These are phyloP conservation scores for Drosophila tsacasi DNA, from an alignment of 1,140 invertebrate genomes.

Conservation along the genomic window DNA sequence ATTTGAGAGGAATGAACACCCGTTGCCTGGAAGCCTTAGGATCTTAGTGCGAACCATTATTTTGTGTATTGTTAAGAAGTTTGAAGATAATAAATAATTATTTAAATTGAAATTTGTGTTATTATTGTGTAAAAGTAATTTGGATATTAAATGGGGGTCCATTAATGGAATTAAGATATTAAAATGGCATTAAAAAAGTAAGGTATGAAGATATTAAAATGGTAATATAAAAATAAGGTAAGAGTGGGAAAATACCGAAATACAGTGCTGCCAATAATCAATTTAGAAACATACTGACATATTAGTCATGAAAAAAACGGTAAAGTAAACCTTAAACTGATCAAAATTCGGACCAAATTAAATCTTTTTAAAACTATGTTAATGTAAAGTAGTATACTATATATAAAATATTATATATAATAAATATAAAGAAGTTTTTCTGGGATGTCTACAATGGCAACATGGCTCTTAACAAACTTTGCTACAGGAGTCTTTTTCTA, in stretches of 20 bases:
- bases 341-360: background rate
- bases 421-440: too few species aligned
- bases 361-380: background rate
- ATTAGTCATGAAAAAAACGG: background rate
- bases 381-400: too few species aligned
- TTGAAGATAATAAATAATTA: slow-evolving; percentile 35
- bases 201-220: background rate
- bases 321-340: background rate
- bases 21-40: slow-evolving; percentile 76
- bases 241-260: background rate
- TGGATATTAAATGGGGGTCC: too few species aligned
- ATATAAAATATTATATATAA: too few species aligned
- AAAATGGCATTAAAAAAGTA: background rate
- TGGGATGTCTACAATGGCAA: too few species aligned
- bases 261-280: background rate
- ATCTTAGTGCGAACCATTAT: slow-evolving; percentile 29
- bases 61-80: slow-evolving; percentile 38
- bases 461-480: too few species aligned
- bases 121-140: background rate
- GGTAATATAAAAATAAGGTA: background rate
- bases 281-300: background rate
- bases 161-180: too few species aligned
- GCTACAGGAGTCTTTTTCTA: too few species aligned
- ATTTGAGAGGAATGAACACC: slow-evolving; percentile 72
- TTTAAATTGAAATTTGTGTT: slow-evolving; percentile 14